Evolutionary conservation across 2,888 invertebrate species (phyloP).

Genomic region (Drosophila quasianomalipes): DNA sequence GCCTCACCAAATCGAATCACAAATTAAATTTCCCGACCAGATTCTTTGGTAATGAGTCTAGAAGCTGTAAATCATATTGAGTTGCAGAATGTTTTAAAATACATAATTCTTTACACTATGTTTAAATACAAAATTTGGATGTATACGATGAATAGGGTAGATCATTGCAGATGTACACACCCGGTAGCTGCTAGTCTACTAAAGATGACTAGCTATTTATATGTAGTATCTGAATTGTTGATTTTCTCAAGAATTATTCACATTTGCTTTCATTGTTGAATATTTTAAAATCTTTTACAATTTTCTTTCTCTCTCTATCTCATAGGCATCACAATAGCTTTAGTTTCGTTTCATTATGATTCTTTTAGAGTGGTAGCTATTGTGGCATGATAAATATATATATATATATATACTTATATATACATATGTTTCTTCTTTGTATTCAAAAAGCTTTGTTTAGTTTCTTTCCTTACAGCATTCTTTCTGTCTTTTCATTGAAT

Average conservation of each 20-base stretch:
- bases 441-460: conserved; percentile 3
- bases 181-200: not conserved
- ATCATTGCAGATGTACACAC: not conserved
- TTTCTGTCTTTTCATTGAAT: conserved; percentile 18
- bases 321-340: not conserved
- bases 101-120: not conserved
- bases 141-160: not conserved
- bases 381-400: not conserved
- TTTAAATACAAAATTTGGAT: not conserved
- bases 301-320: not conserved
- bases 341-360: not conserved
- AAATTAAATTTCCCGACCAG: not conserved
- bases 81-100: not conserved
- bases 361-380: not conserved
- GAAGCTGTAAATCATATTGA: not conserved
- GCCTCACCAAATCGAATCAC: not conserved
- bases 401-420: not conserved
- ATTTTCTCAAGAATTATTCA: not conserved
- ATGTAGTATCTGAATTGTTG: not conserved
- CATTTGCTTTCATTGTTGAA: not conserved
- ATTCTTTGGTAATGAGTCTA: not conserved
- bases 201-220: not conserved
- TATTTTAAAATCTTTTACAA: not conserved
- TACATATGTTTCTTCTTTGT: not conserved
- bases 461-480: conserved; percentile 9